A percentile compares a stretch with the other conserved stretches of the same genome.
These are phyloP conservation scores for Hypolimnas misippus DNA, from an alignment of 2,888 invertebrate species.

Conservation along the genomic window DNA sequence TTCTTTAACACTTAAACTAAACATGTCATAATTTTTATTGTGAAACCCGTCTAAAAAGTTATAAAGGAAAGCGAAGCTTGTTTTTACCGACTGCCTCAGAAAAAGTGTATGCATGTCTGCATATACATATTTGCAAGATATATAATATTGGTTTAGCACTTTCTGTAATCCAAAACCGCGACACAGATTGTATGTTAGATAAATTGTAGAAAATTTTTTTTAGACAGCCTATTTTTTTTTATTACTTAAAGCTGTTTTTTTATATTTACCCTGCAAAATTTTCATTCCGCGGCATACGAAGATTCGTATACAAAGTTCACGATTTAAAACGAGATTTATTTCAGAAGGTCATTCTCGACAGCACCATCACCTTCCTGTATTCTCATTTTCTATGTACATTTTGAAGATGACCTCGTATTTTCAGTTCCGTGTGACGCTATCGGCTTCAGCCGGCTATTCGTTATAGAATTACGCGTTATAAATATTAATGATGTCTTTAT, in stretches of 20 bases:
- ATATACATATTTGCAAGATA: no score
- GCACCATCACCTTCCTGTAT: constrained; percentile 58
- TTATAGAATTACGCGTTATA: constrained; percentile 27
- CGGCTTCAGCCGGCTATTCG: constrained; percentile 20
- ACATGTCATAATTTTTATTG: constrained; percentile 29
- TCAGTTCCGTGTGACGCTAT: constrained; percentile 49
- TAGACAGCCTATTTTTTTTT: no score
- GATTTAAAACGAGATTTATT: constrained; percentile 41
- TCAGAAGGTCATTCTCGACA: constrained; percentile 61
- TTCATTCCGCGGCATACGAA: not conserved
- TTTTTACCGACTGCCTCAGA: not conserved
- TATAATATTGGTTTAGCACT: no score
- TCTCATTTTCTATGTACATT: constrained; percentile 55
- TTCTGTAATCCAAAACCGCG: no score
- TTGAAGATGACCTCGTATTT: constrained; percentile 53
- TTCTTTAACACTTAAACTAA: constrained; percentile 46
- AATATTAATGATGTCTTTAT: constrained; percentile 27
- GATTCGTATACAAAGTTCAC: not conserved
- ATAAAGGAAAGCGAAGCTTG: constrained; percentile 14
- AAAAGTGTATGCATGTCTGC: no score
- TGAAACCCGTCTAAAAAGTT: constrained; percentile 9
- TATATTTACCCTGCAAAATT: not conserved
- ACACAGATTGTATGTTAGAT: no score
- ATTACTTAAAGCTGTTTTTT: no score
- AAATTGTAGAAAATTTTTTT: no score